phyloP scores from a whole-genome alignment of 2,888 invertebrate species.

The Antheraea yamamai region DNA sequence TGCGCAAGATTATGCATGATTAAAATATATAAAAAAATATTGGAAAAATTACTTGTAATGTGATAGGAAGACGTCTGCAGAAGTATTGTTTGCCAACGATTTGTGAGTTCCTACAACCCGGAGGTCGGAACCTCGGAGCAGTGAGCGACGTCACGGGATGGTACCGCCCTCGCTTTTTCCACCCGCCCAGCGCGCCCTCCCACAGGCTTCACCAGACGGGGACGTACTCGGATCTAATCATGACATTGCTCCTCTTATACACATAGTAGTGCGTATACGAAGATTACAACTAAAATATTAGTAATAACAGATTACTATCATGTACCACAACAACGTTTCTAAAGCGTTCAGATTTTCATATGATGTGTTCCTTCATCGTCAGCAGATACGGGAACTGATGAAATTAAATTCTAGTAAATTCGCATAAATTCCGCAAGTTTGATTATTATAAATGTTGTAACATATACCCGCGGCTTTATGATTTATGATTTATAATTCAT shows the following conservation, averaged over 20 bases:
- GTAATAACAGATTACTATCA: no score
- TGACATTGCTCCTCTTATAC: not conserved
- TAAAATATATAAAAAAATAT: no score
- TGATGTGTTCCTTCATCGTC: not conserved
- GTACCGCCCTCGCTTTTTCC: not conserved
- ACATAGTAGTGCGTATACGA: no score
- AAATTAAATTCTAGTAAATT: not conserved
- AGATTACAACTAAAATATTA: no score
- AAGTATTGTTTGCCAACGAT: not conserved
- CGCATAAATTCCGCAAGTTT: not conserved
- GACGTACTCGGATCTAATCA: not conserved
- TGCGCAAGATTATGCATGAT: no score
- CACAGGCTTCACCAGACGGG: not conserved
- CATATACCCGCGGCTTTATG: not conserved
- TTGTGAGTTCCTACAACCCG: not conserved
- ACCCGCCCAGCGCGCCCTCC: not conserved
- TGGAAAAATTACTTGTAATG: no score
- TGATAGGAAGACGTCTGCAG: not conserved
- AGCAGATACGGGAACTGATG: not conserved
- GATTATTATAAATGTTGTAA: not conserved
- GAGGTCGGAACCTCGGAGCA: not conserved
- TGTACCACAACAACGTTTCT: no score
- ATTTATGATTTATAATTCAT: not conserved
- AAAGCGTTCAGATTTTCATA: not conserved
- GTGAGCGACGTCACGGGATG: not conserved